Evolutionary conservation across 2,797 vertebrate species (phyloP), one percentile per base, ranked within the genome.

Genomic region (Rachycentron canadum): DNA sequence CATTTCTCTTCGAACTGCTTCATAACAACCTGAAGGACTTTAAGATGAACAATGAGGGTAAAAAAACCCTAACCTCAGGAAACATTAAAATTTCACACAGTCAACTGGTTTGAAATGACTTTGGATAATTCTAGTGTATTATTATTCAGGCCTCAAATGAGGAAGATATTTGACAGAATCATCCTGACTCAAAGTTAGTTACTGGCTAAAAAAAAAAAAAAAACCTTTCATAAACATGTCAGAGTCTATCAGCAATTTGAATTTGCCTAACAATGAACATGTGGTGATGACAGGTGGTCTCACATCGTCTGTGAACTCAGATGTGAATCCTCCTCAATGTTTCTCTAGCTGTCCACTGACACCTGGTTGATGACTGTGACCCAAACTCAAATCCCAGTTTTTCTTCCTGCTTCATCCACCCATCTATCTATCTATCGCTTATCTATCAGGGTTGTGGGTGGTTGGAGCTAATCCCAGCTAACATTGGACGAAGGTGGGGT

Each of bases 1-100:
- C 11, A n/a, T 38, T 40, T 25, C 11, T 16, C 2, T 16, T 34
- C 26, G 4, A 55, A 59, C 11, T 21, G 2, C 21, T 57, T 26
- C 43, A 63, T 63, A 67, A 25, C 25, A 61, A 47, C 34, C 49
- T 30, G 36, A 38, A 69, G 16, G 16, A 50, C 21, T 60, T 21
- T 47, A 28, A 36, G 8, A 36, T 16, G 5, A 64, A 25, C 45
- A 64, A 19, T 16, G 16, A 34, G 5, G 0, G 16, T 10, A 41
- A 53, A 43, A 17, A 69, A 64, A 19, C 17, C 7, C 0, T n/a
- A n/a, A n/a, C 7, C 32, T 32, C 10, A 28, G 14, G 38, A 66
- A 28, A 38, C 14, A 36, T 59, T 11, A 16, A 23, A 12, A 59
- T 17, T n/a, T 32, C 7, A 47, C 32, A 13, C 3, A n/a, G 25